Conservation (phyloP, 2,888 invertebrate genomes). For the Epirrhoe tristata region DNA sequence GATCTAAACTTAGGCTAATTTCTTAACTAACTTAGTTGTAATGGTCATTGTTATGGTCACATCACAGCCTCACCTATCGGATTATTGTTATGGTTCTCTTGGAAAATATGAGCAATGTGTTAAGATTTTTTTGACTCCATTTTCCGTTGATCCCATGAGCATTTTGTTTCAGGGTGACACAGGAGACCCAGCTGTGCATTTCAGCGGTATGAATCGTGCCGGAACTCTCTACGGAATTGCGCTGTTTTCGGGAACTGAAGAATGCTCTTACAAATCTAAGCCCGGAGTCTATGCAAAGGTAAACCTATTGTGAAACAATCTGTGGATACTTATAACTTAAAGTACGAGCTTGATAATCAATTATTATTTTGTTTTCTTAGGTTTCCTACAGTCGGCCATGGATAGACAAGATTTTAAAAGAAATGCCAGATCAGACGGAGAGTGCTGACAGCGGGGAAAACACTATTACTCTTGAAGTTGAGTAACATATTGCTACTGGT, state of each 20-base stretch:
- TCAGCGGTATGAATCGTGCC: constrained; percentile 70
- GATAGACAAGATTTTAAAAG: constrained; percentile 68
- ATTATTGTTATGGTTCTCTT: no score
- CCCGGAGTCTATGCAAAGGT: constrained; percentile 81
- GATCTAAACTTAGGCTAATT: no score
- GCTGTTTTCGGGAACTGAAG: constrained; percentile 78
- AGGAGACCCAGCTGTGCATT: constrained; percentile 78
- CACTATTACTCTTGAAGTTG: constrained; percentile 59
- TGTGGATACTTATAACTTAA: neutral
- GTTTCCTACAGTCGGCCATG: constrained; percentile 72
- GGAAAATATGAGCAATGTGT: no score
- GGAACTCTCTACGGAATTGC: constrained; percentile 77
- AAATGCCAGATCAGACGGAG: constrained; percentile 54
- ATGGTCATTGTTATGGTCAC: no score
- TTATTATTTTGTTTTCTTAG: constrained; percentile 55
- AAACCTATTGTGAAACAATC: constrained; percentile 15
- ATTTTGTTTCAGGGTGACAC: constrained; percentile 70
- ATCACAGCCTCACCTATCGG: neutral
- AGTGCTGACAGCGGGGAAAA: constrained; percentile 75
- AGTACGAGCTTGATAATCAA: neutral
- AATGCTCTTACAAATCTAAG: constrained; percentile 76
- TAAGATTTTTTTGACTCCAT: no score
- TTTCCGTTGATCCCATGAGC: neutral
- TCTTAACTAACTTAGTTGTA: no score
- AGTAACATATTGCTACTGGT: constrained; percentile 15